Evolutionary conservation across 1,140 invertebrate species (phyloP).

Genomic region (Cydia splendana): DNA sequence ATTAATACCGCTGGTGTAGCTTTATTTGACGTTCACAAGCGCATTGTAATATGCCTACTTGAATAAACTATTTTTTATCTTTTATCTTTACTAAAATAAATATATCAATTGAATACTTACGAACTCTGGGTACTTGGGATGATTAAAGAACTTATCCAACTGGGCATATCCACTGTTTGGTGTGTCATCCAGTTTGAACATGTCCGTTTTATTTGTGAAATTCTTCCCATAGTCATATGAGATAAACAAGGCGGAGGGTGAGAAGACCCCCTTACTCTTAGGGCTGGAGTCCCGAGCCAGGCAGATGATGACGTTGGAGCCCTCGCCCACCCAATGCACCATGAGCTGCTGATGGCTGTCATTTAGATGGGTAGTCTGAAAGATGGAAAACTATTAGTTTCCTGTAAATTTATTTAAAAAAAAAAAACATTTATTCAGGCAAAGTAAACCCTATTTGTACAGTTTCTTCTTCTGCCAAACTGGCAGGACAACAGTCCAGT

Average conservation of each 20-base stretch:
- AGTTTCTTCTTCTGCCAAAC: too few relatives aligned
- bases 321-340: slow-evolving; percentile 94
- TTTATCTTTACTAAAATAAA: slow-evolving; percentile 17
- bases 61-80: too few relatives aligned
- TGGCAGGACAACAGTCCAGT: too few relatives aligned
- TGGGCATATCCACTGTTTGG: slow-evolving; percentile 82
- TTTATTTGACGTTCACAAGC: too few relatives aligned
- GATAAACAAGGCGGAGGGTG: slow-evolving; percentile 88
- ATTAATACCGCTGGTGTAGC: too few relatives aligned
- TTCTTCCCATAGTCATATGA: slow-evolving; percentile 92
- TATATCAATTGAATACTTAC: slow-evolving; percentile 80
- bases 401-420: too few relatives aligned
- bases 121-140: slow-evolving; percentile 87
- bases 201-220: slow-evolving; percentile 87
- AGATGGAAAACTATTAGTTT: slow-evolving; percentile 30
- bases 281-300: slow-evolving; percentile 86
- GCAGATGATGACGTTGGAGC: slow-evolving; percentile 92
- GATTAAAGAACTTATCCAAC: slow-evolving; percentile 91
- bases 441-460: too few relatives aligned
- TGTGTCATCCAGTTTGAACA: slow-evolving; percentile 81
- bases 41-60: too few relatives aligned
- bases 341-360: slow-evolving; percentile 93
- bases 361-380: slow-evolving; percentile 86
- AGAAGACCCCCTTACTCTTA: slow-evolving; percentile 64
- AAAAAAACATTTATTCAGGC: too few relatives aligned